phyloP scores from a whole-genome alignment of 2,113 vertebrate species.

The Lophochroa leadbeateri region DNA sequence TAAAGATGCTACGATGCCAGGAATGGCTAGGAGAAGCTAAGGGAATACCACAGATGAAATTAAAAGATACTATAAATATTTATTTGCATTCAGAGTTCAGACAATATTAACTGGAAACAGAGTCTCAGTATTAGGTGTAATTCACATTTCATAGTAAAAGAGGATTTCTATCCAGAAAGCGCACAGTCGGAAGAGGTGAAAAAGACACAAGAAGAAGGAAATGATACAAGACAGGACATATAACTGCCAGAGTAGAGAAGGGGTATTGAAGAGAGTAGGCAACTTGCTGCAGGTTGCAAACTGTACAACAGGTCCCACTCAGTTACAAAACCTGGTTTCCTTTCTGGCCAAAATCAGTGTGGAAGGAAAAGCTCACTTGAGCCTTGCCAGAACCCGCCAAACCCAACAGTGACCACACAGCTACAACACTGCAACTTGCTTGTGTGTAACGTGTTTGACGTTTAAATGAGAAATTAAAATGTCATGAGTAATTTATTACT shows the following conservation, averaged over 20 bases:
- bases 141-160: neutral
- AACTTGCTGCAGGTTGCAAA: neutral
- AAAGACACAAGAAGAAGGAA: neutral
- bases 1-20: neutral
- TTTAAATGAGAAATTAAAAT: neutral
- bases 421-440: neutral
- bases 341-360: neutral
- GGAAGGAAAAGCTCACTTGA: neutral
- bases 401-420: neutral
- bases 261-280: neutral
- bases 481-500: neutral
- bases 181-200: neutral
- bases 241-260: neutral
- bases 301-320: neutral
- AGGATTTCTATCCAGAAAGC: neutral
- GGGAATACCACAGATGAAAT: neutral
- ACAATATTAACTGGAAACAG: neutral
- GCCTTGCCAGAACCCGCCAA: neutral
- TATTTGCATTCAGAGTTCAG: constrained; percentile 1
- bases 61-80: neutral
- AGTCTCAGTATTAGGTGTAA: neutral
- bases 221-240: neutral
- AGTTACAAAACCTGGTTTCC: accelerated
- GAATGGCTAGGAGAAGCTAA: neutral
- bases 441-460: neutral